Base-by-base conservation (phyloP, 2,113 vertebrate species). In the Pelobates fuscus region DNA sequence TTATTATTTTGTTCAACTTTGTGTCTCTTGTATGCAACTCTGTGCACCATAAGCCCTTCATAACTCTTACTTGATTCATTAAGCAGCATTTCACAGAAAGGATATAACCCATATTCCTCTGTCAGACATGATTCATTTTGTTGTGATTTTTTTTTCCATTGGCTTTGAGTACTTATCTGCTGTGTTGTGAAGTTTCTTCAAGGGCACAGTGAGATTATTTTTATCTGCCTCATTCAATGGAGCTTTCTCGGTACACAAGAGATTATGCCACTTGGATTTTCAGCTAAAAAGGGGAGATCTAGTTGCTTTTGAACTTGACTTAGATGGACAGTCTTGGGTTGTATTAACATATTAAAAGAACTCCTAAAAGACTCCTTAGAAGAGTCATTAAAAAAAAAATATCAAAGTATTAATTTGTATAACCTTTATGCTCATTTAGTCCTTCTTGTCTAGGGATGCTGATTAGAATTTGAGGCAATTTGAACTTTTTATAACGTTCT, bases 141-240 rank as follows among this genome's bases (percentile, higher is more conserved):
- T 74, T 49, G 55, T 76, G 54, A 21, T 43, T 67, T 66, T 76
- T 67, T 61, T 58, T 71, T 64, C n/a, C 1, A 2, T 74, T 74
- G 54, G 37, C 72, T 76, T 32, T 60, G 29, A 67, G 63, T 67
- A 67, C 54, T 76, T 74, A 65, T 64, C 58, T 18, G 26, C 43
- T 49, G 15, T 59, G 52, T 67, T 76, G 25, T 24, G 55, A 76
- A 60, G 30, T 76, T 76, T 67, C 63, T 44, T 76, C 54, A 76
- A 76, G 72, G 72, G 54, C 72, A 67, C n/a, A 59, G 25, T 46
- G 55, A 76, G 63, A 76, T 76, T 67, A 76, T 67, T 67, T 67
- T 76, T 76, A 76, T 67, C 63, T 44, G 63, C 24, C 46, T 60
- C 49, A 27, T 74, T 59, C 26, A 59, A 74, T 66, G 71, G 24